Base-by-base conservation (phyloP, 37 sponge, comb jelly and placozoan genomes). In the Halichondria panicea region DNA sequence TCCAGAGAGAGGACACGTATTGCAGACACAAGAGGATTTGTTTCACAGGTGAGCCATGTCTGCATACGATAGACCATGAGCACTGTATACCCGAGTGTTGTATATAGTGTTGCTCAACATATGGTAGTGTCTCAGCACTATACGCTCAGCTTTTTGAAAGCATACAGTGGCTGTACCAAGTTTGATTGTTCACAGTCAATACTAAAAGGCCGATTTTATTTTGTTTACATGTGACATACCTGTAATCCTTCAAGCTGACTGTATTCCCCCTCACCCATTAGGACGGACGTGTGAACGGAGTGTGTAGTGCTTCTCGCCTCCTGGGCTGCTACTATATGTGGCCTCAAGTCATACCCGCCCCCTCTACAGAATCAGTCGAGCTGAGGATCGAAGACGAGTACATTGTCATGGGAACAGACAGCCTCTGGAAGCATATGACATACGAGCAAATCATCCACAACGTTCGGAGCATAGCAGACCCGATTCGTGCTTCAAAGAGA, bases 261-360 rank as follows among this genome's bases (percentile, higher is more conserved):
- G n/a, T n/a, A n/a, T n/a, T n/a, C n/a, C n/a, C n/a, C n/a, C n/a
- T n/a, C n/a, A n/a, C n/a, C n/a, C n/a, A n/a, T n/a, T n/a, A n/a
- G 94, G 94, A 93, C 40, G 25, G 42, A 41, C 53, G 82, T 11
- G 84, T 88, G 43, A 93, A 93, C 39, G 80, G 61, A 8, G 65
- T 60, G 22, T 76, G 90, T 83, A 71, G 63, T 13, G 65, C 70
- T 7, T 80, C 91, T 11, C 69, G 91, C 31, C 66, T 84, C 18
- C 30, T 90, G 0, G 96, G 96, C 32, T 84, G 72, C 64, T 87
- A 84, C 76, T 76, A 87, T 61, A 75, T 91, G 25, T 75, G 73
- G 60, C 96, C 96, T 36, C 64, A 84, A 25, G 57, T 95, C 43
- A 85, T 90, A 46, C 96, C 96, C 18, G 48, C 56, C 28, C 96